Conservation (phyloP, 2,888 invertebrate species). For the Eristalinus aeneus region DNA sequence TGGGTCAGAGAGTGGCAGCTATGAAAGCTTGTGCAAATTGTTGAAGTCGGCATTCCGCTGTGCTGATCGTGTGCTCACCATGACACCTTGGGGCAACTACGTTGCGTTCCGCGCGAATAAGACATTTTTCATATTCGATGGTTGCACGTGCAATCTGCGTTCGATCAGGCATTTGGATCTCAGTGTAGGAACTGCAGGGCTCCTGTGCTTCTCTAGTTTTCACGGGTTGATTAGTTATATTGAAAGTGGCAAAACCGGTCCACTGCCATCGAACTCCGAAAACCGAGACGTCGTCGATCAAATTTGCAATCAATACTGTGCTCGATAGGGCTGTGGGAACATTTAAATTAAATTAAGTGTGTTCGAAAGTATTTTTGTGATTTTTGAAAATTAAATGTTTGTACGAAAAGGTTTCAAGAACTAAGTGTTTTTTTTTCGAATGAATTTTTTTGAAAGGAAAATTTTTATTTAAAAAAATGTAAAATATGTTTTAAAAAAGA, state of each 20-base stretch:
- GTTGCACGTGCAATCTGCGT: constrained; percentile 78
- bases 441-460: no score
- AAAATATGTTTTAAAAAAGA: no score
- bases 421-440: no score
- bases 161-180: constrained; percentile 78
- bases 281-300: constrained; percentile 71
- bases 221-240: constrained; percentile 75
- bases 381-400: no score
- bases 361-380: no score
- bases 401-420: no score
- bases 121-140: constrained; percentile 76
- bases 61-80: constrained; percentile 77
- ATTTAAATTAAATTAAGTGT: no score
- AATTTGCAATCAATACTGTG: constrained; percentile 74
- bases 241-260: constrained; percentile 73
- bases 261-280: constrained; percentile 61
- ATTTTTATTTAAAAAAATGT: no score
- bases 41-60: constrained; percentile 75
- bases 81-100: constrained; percentile 80
- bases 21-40: constrained; percentile 76
- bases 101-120: constrained; percentile 76
- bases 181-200: constrained; percentile 77
- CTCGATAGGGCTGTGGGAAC: background rate
- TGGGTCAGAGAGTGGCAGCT: constrained; percentile 79
- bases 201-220: constrained; percentile 74